Percentiles rank a stretch among this genome's conserved stretches.
Conservation (phyloP, 2,888 invertebrate species). For the Ophion ventricosus region DNA sequence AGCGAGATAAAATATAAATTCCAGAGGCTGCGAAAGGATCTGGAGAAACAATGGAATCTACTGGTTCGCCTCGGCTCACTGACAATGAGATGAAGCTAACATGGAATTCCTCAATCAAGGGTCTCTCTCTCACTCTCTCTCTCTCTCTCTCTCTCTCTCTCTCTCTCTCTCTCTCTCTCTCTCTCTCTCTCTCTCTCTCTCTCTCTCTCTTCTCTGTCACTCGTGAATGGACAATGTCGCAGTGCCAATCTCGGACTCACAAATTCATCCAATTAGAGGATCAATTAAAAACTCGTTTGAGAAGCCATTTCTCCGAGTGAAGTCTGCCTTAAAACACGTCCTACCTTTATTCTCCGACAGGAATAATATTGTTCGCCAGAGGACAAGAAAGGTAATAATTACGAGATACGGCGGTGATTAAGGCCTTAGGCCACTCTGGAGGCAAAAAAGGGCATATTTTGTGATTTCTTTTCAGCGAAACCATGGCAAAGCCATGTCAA, state of each 20-base stretch:
- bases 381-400: neutral
- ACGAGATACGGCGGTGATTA: neutral
- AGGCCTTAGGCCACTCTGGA: too few species aligned
- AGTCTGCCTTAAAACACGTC: neutral
- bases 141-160: too few species aligned
- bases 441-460: too few species aligned
- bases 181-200: too few species aligned
- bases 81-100: neutral
- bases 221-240: neutral
- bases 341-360: neutral
- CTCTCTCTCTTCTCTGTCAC: too few species aligned
- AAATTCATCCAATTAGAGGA: neutral
- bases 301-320: neutral
- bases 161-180: too few species aligned
- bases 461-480: too few species aligned
- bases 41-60: neutral
- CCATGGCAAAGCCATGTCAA: too few species aligned
- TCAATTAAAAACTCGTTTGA: neutral
- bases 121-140: too few species aligned
- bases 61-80: neutral
- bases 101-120: too few species aligned
- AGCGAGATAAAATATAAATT: neutral
- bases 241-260: neutral
- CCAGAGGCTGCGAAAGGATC: neutral
- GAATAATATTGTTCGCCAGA: neutral